Percentiles rank a stretch among this genome's conserved stretches.
Evolutionary conservation across 1,140 invertebrate species (phyloP).

Genomic region (Cheumatopsyche charites): DNA sequence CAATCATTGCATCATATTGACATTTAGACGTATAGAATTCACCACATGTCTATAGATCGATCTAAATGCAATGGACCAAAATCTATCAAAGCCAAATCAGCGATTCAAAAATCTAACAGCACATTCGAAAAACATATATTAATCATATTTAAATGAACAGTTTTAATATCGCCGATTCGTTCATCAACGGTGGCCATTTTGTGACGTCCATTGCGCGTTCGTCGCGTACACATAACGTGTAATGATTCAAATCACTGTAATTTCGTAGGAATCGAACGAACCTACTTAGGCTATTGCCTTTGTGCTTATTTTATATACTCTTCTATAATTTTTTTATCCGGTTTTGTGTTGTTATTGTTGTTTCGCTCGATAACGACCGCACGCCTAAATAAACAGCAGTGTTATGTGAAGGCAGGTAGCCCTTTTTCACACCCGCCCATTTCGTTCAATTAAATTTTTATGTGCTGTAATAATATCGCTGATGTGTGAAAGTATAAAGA

Average conservation of each 20-base stretch:
- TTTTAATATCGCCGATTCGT: not conserved
- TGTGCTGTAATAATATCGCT: not conserved
- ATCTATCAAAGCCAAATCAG: too few species aligned
- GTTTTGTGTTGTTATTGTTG: not conserved
- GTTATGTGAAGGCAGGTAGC: constrained; percentile 8
- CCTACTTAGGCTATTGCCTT: constrained; percentile 27
- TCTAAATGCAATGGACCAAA: too few species aligned
- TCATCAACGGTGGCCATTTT: constrained; percentile 12
- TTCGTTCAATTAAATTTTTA: constrained; percentile 22
- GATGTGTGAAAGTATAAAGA: not conserved
- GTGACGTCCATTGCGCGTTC: constrained; percentile 17
- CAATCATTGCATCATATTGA: too few species aligned
- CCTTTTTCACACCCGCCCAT: constrained; percentile 27
- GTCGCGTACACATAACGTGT: constrained; percentile 16
- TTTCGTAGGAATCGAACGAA: constrained; percentile 25
- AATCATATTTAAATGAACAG: not conserved
- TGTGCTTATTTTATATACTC: not conserved
- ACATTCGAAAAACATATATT: too few species aligned
- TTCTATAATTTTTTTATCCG: constrained; percentile 8
- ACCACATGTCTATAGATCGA: too few species aligned
- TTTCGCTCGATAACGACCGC: constrained; percentile 17
- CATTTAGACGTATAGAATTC: too few species aligned
- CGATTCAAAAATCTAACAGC: too few species aligned
- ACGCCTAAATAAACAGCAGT: constrained; percentile 30
- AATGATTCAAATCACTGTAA: constrained; percentile 34